Percentiles rank a stretch among this genome's conserved stretches.
phyloP scores from a whole-genome alignment of 2,113 vertebrate genomes.

The Plecturocebus donacophilus region DNA sequence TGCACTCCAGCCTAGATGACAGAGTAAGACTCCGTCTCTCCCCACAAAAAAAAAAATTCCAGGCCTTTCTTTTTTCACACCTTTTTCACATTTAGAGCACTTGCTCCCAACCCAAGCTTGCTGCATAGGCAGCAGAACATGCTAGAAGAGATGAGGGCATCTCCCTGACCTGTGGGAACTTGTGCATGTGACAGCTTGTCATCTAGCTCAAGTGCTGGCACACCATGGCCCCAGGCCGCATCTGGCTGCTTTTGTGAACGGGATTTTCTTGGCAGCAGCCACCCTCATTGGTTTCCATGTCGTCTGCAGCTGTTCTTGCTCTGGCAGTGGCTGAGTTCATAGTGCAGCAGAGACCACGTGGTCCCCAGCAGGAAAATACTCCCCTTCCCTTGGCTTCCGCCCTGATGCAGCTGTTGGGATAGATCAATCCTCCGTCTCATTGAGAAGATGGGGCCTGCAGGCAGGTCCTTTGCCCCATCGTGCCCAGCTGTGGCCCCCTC shows the following conservation, averaged over 20 bases:
- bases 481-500: not conserved
- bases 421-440: not conserved
- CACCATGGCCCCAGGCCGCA: not conserved
- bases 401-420: not conserved
- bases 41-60: not conserved
- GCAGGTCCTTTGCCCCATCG: not conserved
- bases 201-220: not conserved
- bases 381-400: not conserved
- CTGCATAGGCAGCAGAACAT: not conserved
- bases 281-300: not conserved
- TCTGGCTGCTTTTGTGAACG: not conserved
- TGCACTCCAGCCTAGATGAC: too few relatives aligned
- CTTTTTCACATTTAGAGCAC: not conserved
- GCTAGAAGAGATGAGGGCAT: not conserved
- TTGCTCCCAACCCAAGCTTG: too few relatives aligned
- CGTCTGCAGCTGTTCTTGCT: not conserved
- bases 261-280: not conserved
- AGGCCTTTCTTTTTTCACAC: not conserved
- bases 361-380: not conserved
- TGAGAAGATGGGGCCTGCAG: not conserved
- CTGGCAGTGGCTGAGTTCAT: not conserved
- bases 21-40: too few relatives aligned
- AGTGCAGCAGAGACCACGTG: not conserved
- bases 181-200: not conserved
- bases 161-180: rapidly evolving